Conservation (phyloP, 2,888 invertebrate genomes). For the Kuschelorhynchus macadamiae region DNA sequence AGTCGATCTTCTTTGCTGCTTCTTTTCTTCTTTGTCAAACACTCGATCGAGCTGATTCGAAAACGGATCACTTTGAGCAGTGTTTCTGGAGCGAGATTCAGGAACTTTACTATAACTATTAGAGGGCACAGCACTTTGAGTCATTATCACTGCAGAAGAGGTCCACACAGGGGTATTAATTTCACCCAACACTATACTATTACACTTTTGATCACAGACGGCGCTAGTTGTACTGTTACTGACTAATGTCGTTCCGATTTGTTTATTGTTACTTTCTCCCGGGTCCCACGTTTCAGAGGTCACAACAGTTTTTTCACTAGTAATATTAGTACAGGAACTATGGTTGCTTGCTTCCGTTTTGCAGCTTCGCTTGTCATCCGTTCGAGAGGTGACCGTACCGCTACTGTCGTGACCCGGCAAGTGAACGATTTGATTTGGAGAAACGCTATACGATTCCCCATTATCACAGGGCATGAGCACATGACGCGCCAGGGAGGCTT, state of each 20-base stretch:
- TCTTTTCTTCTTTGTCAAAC: conserved; percentile 78
- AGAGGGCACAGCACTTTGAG: conserved; percentile 59
- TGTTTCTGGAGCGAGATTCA: conserved; percentile 54
- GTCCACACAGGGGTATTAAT: conserved; percentile 68
- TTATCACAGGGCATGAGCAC: conserved; percentile 89
- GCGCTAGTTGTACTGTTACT: conserved; percentile 61
- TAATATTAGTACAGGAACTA: conserved; percentile 51
- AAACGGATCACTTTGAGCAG: conserved; percentile 76
- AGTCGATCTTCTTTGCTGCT: conserved; percentile 65
- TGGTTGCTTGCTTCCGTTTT: conserved; percentile 24
- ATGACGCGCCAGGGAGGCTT: conserved; percentile 73
- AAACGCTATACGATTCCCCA: conserved; percentile 90
- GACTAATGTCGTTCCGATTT: conserved; percentile 11
- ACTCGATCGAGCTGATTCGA: conserved; percentile 80
- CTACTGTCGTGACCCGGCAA: conserved; percentile 71
- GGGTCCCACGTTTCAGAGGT: conserved; percentile 77
- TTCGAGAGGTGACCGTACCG: not conserved
- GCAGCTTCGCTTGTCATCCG: conserved; percentile 19
- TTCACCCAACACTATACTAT: conserved; percentile 65
- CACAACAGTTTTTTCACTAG: conserved; percentile 65
- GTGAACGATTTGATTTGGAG: conserved; percentile 90
- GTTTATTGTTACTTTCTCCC: conserved; percentile 69
- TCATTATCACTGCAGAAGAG: conserved; percentile 64
- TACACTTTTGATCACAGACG: conserved; percentile 65
- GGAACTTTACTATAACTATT: conserved; percentile 62